Conservation (phyloP, 2,113 vertebrate species). For the Marmota monax region DNA sequence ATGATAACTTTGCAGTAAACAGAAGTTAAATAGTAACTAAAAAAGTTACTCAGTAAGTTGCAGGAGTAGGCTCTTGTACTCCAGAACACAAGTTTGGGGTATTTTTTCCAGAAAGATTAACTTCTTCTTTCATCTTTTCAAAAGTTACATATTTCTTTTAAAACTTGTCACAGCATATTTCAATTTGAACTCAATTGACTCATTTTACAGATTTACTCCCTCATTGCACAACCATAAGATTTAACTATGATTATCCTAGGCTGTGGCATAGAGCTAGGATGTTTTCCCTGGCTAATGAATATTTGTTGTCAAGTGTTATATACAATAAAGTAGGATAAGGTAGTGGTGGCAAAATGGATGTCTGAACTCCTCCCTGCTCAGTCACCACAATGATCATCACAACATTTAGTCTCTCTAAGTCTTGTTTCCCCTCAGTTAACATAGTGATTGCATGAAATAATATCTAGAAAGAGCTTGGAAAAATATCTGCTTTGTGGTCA, state of each 20-base stretch:
- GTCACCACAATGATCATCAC: neutral
- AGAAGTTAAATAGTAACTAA: neutral
- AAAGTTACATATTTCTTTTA: neutral
- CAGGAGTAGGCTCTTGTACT: neutral
- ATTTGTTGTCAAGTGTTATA: neutral
- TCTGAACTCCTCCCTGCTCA: fast-evolving
- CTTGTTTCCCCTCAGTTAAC: neutral
- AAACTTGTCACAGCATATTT: neutral
- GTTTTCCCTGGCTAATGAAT: neutral
- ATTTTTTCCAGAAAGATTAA: neutral
- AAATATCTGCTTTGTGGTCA: neutral
- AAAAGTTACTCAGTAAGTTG: neutral
- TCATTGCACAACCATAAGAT: neutral
- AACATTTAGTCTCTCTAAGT: neutral
- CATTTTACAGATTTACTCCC: neutral
- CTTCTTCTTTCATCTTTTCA: neutral
- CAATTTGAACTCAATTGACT: neutral
- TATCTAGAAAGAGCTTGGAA: too few relatives aligned
- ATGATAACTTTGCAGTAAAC: neutral
- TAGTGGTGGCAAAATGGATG: neutral
- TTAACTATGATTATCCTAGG: neutral
- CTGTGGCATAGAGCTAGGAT: neutral
- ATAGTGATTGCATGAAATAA: neutral
- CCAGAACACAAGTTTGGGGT: neutral
- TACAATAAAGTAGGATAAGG: neutral